Percentiles rank a stretch among this genome's conserved stretches.
Evolutionary conservation across 2,113 vertebrate genomes (phyloP).

Genomic region (Indicator maculatus): DNA sequence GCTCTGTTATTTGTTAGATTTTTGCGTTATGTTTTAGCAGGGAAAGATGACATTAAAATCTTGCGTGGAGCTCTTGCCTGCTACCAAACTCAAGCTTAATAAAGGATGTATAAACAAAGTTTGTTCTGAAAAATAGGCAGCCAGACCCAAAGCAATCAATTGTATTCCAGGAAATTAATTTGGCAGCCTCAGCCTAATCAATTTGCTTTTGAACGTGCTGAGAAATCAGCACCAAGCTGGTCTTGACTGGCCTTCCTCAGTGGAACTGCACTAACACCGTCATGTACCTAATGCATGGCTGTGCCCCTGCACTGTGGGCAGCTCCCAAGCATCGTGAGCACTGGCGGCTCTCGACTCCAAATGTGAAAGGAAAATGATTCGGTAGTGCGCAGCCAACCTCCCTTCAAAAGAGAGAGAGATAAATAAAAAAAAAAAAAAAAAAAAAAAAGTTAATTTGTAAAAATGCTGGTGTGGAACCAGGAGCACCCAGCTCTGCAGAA

Average conservation of each 20-base stretch:
- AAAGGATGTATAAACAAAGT: neutral
- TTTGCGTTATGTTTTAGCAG: neutral
- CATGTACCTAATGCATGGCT: accelerated
- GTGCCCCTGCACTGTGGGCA: accelerated
- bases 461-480: neutral
- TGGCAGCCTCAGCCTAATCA: neutral
- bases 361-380: neutral
- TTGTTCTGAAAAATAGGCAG: neutral
- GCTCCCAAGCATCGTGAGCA: neutral
- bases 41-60: neutral
- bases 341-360: neutral
- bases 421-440: no score
- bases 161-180: neutral
- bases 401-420: neutral
- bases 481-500: neutral
- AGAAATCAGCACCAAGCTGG: neutral
- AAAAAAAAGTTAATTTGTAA: neutral
- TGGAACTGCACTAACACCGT: neutral
- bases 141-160: neutral
- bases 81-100: neutral
- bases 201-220: neutral
- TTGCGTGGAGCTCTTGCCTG: neutral
- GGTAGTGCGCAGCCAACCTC: neutral
- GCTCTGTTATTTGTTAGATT: neutral
- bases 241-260: neutral